phyloP scores from a whole-genome alignment of 2,888 invertebrate species.

The Xestia sexstrigata region DNA sequence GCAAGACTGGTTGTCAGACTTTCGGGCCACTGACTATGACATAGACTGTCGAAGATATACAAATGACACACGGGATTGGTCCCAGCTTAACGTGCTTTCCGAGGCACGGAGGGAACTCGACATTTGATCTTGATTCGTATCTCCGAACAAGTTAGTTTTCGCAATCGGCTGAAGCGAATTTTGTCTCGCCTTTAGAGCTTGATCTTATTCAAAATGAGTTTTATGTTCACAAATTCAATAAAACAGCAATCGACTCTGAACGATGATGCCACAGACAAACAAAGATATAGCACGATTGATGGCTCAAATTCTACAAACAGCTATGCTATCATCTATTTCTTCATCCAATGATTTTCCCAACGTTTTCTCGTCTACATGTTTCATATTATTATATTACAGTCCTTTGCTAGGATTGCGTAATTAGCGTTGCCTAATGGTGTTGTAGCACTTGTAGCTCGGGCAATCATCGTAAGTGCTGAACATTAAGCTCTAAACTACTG shows the following conservation, averaged over 20 bases:
- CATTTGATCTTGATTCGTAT: no score
- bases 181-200: background rate
- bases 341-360: constrained; percentile 20
- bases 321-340: constrained; percentile 40
- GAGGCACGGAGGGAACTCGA: no score
- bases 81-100: no score
- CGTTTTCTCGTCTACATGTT: constrained; percentile 21
- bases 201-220: background rate
- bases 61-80: no score
- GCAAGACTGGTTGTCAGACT: no score
- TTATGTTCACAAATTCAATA: constrained; percentile 1
- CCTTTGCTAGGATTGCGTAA: constrained; percentile 33
- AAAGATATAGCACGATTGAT: constrained; percentile 20
- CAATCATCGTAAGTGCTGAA: constrained; percentile 43
- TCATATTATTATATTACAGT: constrained; percentile 38
- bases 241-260: background rate
- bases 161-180: no score
- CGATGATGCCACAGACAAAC: background rate
- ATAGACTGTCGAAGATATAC: no score
- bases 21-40: no score
- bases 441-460: constrained; percentile 8
- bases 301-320: constrained; percentile 5
- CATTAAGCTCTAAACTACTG: constrained; percentile 30
- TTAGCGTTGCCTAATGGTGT: constrained; percentile 49
- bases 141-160: no score